A percentile compares a stretch with the other conserved stretches of the same genome.
phyloP scores from a whole-genome alignment of 2,113 vertebrate species.

The Colossoma macropomum region DNA sequence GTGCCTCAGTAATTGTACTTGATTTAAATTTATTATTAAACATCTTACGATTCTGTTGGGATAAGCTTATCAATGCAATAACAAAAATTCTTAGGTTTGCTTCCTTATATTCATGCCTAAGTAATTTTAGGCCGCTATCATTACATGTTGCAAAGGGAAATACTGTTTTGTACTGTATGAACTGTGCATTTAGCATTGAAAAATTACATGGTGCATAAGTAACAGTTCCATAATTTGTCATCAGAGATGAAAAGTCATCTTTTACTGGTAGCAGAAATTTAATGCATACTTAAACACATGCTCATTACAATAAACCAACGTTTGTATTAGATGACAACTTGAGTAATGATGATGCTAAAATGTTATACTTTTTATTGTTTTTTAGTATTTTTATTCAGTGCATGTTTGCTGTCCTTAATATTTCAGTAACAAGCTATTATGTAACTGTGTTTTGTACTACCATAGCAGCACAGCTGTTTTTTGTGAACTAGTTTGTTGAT shows the following conservation, averaged over 20 bases:
- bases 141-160: neutral
- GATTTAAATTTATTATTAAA: neutral
- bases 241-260: neutral
- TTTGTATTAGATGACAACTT: neutral
- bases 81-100: neutral
- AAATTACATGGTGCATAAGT: neutral
- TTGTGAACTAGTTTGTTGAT: neutral
- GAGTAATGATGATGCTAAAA: neutral
- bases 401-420: slow-evolving; percentile 29
- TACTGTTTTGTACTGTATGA: neutral
- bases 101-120: neutral
- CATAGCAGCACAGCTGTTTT: neutral
- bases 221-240: slow-evolving; percentile 1
- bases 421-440: neutral
- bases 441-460: neutral
- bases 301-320: neutral
- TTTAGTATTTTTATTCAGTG: slow-evolving; percentile 3
- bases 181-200: neutral
- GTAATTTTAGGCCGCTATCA: neutral
- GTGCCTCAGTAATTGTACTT: slow-evolving; percentile 6
- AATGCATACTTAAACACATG: neutral
- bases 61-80: slow-evolving; percentile 2
- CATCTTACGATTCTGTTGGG: neutral
- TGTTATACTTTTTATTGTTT: slow-evolving; percentile 21
- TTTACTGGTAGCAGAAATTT: neutral